Base-by-base conservation (phyloP, 2,797 vertebrate species). In the Danionella dracula region DNA sequence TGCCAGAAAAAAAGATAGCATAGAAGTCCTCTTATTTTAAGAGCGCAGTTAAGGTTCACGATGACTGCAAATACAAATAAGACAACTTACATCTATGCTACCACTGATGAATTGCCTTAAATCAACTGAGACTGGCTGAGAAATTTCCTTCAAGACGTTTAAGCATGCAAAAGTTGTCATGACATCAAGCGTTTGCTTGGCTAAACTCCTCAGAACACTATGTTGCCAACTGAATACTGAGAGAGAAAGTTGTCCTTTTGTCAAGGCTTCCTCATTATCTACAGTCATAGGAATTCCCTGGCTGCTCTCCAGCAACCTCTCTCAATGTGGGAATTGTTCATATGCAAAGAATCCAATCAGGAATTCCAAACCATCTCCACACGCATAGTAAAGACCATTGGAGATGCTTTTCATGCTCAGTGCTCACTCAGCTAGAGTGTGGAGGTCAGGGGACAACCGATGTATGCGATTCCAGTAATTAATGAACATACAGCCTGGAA, bases 271-370 rank as follows among this genome's bases (percentile, higher is more conserved):
- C 77, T 84, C 79, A 84, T 84, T 85, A 81, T 78, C 62, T 70
- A 72, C 74, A 76, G 76, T 77, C 82, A 82, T 84, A 75, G 77
- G 78, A 87, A 84, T 71, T 83, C 67, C 79, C 79, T 74, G 80
- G 84, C 81, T 81, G 67, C 81, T 78, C 41, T 53, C 84, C 82
- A 84, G 81, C 78, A 84, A 78, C 31, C 73, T 63, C 64, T 73
- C 75, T 88, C 83, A 86, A 86, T 83, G 84, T 77, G 57, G 76
- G 84, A 79, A 85, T 85, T 86, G 84, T 89, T 85, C 82, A 82
- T 57, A 70, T 61, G 76, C 79, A 84, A 84, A 78, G 83, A 85
- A 85, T 86, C 81, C 81, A 71, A 73, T 66, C 76, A 78, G 82
- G 84, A 87, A 83, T 82, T 84, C 83, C 74, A 77, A 74, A 68